Evolutionary conservation across 2,113 vertebrate genomes (phyloP).

Genomic region (Monarcha castaneiventris): DNA sequence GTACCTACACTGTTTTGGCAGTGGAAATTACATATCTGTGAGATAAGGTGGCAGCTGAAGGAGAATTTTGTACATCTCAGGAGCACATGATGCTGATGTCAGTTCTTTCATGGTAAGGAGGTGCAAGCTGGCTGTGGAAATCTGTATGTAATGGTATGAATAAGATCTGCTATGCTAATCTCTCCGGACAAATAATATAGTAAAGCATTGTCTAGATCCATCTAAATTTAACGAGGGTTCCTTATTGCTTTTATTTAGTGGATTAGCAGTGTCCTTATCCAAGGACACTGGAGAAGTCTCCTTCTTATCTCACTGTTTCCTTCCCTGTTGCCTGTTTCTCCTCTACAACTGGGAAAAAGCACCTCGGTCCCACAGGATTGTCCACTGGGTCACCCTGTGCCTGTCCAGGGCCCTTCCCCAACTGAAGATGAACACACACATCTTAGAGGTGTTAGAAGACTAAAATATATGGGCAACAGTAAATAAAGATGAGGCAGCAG

Average conservation of each 20-base stretch:
- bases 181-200: neutral
- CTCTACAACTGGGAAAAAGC: neutral
- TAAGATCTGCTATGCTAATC: neutral
- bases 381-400: neutral
- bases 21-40: neutral
- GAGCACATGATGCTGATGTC: neutral
- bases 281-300: neutral
- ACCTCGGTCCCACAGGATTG: neutral
- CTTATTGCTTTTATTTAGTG: neutral
- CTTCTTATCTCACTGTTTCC: neutral
- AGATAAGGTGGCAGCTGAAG: neutral
- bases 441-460: neutral
- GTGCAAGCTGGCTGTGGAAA: neutral
- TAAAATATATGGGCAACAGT: neutral
- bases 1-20: neutral
- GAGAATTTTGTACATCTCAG: neutral
- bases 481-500: neutral
- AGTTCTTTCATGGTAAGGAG: neutral
- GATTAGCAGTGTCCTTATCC: neutral
- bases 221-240: neutral
- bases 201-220: neutral
- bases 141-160: rapidly evolving
- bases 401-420: neutral
- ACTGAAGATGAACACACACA: rapidly evolving
- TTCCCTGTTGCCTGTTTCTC: neutral